phyloP scores from a whole-genome alignment of 2,113 vertebrate genomes.

The Archilochus colubris region DNA sequence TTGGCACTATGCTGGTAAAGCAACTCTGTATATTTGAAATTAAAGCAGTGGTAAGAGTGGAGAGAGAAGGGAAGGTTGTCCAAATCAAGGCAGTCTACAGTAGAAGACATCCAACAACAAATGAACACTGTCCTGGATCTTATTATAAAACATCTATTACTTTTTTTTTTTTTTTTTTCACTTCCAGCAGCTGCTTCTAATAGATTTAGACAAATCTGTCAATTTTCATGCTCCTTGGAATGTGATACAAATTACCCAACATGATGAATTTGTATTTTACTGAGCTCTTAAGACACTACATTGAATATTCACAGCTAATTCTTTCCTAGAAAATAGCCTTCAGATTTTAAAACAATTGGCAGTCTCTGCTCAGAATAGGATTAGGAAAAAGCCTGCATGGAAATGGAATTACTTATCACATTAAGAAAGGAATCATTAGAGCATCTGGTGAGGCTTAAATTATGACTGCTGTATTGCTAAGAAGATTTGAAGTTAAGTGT shows the following conservation, averaged over 20 bases:
- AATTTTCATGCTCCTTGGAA: neutral
- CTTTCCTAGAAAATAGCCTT: neutral
- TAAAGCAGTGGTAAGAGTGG: neutral
- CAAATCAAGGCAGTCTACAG: neutral
- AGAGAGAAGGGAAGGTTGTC: neutral
- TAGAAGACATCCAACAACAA: neutral
- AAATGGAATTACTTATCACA: constrained; percentile 61
- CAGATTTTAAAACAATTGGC: constrained; percentile 44
- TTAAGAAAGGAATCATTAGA: constrained; percentile 47
- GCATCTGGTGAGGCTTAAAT: constrained; percentile 57
- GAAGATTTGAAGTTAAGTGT: constrained; percentile 25
- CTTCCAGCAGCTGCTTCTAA: constrained; percentile 6
- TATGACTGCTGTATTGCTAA: constrained; percentile 15
- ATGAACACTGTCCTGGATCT: neutral
- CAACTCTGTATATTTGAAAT: neutral
- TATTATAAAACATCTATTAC: neutral
- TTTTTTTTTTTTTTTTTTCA: neutral
- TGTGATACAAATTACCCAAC: neutral
- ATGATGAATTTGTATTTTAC: neutral
- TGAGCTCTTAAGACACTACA: neutral
- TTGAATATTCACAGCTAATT: neutral
- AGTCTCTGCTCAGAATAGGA: constrained; percentile 23
- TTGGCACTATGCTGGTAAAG: neutral
- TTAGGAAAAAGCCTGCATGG: constrained; percentile 35
- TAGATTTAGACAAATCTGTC: neutral